phyloP scores from a whole-genome alignment of 1,140 invertebrate genomes.

The Dysdera silvatica region DNA sequence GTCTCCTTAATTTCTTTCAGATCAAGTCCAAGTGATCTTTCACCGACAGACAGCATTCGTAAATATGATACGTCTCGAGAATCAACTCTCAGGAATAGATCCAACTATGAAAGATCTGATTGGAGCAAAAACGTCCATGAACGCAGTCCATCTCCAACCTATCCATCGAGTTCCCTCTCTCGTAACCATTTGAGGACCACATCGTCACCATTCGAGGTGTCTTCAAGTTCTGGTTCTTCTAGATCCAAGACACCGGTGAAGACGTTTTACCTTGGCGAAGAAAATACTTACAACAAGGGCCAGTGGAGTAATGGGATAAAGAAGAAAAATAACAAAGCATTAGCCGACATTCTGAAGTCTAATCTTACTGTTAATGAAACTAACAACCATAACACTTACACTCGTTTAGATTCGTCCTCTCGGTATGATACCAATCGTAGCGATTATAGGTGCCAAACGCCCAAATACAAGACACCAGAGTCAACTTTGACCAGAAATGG shows the following conservation, averaged over 20 bases:
- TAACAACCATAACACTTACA: conserved; percentile 10
- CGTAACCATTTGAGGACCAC: conserved; percentile 1
- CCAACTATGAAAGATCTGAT: background rate
- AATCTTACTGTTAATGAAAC: conserved; percentile 7
- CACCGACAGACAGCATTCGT: conserved; percentile 3
- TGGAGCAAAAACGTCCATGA: background rate
- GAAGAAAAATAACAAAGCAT: conserved; percentile 6
- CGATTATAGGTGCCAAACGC: conserved; percentile 12
- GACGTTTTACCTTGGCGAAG: conserved; percentile 24
- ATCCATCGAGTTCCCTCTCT: conserved; percentile 1
- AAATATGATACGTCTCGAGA: conserved; percentile 15
- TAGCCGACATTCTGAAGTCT: background rate
- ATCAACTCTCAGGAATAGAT: conserved; percentile 12
- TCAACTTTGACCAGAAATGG: conserved; percentile 5
- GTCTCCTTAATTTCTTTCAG: background rate
- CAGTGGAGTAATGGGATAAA: conserved; percentile 10
- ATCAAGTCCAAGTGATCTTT: conserved; percentile 24
- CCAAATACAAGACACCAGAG: background rate
- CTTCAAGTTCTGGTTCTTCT: conserved; percentile 22
- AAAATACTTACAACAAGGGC: conserved; percentile 21
- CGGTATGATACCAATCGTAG: conserved; percentile 3
- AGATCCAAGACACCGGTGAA: conserved; percentile 26
- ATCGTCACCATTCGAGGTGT: conserved; percentile 24
- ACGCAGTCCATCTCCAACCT: conserved; percentile 10
- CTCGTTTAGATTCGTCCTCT: conserved; percentile 6